These are phyloP conservation scores for Uropsilus gracilis DNA, from an alignment of 2,113 vertebrate species.

Conservation along the genomic window DNA sequence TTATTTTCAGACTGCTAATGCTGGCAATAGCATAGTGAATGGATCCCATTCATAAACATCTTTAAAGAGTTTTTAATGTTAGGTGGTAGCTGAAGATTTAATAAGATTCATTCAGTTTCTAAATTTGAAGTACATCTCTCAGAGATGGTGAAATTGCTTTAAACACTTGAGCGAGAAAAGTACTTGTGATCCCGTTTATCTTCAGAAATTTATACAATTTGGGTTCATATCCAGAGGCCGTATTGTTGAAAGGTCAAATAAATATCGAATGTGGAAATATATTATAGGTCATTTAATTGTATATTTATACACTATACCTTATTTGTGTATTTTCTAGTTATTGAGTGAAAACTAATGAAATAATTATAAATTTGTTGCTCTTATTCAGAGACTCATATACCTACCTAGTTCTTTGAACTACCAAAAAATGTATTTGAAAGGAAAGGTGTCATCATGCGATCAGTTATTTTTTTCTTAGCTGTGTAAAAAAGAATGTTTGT, in stretches of 20 bases:
- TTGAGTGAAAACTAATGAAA: neutral
- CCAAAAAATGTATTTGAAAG: neutral
- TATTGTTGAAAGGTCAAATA: slow-evolving; percentile 7
- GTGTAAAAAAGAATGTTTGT: neutral
- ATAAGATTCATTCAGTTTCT: slow-evolving; percentile 3
- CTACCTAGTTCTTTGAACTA: neutral
- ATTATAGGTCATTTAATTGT: slow-evolving; percentile 34
- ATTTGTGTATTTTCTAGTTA: neutral
- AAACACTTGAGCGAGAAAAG: neutral
- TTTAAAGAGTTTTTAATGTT: slow-evolving; percentile 26
- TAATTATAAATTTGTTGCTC: neutral
- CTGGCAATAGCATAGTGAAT: neutral
- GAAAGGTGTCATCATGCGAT: slow-evolving; percentile 1
- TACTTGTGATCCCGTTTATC: neutral
- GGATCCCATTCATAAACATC: slow-evolving; percentile 1
- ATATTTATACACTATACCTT: neutral
- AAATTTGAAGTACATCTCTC: slow-evolving; percentile 23
- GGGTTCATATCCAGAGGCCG: neutral
- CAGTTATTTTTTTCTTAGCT: neutral
- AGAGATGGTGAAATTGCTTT: slow-evolving; percentile 45
- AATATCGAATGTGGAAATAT: neutral
- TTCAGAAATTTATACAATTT: neutral
- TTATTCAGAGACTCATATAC: neutral
- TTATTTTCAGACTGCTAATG: neutral
- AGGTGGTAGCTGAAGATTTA: neutral